A percentile compares a stretch with the other conserved stretches of the same genome.
Evolutionary conservation across 2,113 vertebrate species (phyloP).

Genomic region (Pungitius pungitius): DNA sequence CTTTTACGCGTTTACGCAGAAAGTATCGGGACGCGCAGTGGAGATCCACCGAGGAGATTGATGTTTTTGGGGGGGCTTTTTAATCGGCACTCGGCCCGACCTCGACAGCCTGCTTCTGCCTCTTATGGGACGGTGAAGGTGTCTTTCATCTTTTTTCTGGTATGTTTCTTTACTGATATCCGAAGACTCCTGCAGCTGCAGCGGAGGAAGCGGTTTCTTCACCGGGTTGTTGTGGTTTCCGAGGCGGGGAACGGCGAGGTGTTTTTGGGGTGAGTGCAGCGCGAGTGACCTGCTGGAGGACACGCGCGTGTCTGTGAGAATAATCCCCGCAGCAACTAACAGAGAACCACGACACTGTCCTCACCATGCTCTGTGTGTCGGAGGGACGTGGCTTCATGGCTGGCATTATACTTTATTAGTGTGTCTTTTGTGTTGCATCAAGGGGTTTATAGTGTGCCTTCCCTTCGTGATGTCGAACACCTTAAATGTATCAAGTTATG

Average conservation of each 20-base stretch:
- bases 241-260: slow-evolving; percentile 29
- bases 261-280: slow-evolving; percentile 59
- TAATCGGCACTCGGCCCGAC: slow-evolving; percentile 22
- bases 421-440: not conserved
- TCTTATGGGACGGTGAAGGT: slow-evolving; percentile 56
- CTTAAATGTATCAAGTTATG: too few relatives aligned
- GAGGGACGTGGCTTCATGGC: not conserved
- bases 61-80: slow-evolving; percentile 32
- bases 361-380: not conserved
- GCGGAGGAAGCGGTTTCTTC: not conserved
- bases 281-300: slow-evolving; percentile 53
- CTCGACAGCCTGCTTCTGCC: slow-evolving; percentile 20
- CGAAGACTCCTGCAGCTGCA: slow-evolving; percentile 19
- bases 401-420: not conserved
- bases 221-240: slow-evolving; percentile 36
- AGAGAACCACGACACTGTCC: not conserved
- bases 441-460: not conserved
- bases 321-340: not conserved
- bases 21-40: slow-evolving; percentile 5
- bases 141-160: not conserved
- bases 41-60: slow-evolving; percentile 20
- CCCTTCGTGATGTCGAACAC: too few relatives aligned
- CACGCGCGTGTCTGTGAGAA: slow-evolving; percentile 21
- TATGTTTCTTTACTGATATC: not conserved
- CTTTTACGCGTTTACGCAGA: not conserved